Percentiles rank a stretch among this genome's conserved stretches.
These are phyloP conservation scores for Umimayanthus chanpuru DNA, from an alignment of 92 coral and sea anemone species.

Conservation along the genomic window DNA sequence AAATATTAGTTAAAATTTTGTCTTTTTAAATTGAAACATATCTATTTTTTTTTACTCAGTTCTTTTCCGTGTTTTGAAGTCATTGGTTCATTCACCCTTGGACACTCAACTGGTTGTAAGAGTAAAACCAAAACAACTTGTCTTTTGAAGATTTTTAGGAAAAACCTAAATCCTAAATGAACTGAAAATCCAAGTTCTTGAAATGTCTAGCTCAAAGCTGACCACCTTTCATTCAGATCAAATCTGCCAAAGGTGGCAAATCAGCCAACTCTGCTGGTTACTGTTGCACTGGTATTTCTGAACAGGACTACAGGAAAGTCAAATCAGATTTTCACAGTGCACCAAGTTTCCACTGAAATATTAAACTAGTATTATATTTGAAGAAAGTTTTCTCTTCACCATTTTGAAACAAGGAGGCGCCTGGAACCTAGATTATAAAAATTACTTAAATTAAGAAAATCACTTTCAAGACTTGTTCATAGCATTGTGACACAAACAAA, in stretches of 20 bases:
- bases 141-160: not conserved
- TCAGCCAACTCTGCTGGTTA: slow-evolving; percentile 26
- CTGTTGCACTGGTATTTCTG: slow-evolving; percentile 72
- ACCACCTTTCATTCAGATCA: slow-evolving; percentile 12
- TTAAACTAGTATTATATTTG: not conserved
- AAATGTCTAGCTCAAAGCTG: slow-evolving; percentile 3
- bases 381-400: not conserved
- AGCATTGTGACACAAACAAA: too few relatives aligned
- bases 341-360: not conserved
- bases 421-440: too few relatives aligned
- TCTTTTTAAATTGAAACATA: too few relatives aligned
- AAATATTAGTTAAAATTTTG: too few relatives aligned
- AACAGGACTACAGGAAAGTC: slow-evolving; percentile 54
- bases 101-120: not conserved
- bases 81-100: too few relatives aligned
- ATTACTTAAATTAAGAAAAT: too few relatives aligned
- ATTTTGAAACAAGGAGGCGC: too few relatives aligned
- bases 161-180: too few relatives aligned
- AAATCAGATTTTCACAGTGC: slow-evolving; percentile 74
- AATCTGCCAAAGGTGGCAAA: slow-evolving; percentile 20
- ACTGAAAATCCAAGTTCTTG: not conserved
- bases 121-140: not conserved
- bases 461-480: too few relatives aligned
- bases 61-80: too few relatives aligned
- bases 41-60: too few relatives aligned